Evolutionary conservation across 2,113 vertebrate genomes (phyloP).

Genomic region (Platichthys stellatus): DNA sequence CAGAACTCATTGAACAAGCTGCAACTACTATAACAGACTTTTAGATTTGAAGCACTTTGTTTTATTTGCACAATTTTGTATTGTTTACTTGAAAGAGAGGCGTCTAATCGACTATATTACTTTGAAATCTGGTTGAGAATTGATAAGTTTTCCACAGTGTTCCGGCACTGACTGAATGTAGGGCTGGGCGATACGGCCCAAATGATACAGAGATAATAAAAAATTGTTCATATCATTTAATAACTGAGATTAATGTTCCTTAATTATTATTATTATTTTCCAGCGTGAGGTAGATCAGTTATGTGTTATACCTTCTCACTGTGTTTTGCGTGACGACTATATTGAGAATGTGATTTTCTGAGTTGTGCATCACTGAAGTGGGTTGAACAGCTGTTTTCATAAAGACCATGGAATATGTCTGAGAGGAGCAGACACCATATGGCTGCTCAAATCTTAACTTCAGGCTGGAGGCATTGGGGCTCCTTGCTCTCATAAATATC

Average conservation of each 20-base stretch:
- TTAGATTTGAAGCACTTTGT: no score
- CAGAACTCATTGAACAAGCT: neutral
- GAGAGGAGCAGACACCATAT: constrained; percentile 50
- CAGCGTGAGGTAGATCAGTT: no score
- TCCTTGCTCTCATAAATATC: constrained; percentile 23
- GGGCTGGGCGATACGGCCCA: no score
- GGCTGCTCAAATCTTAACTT: constrained; percentile 38
- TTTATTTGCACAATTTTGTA: no score
- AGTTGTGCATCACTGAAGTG: constrained; percentile 38
- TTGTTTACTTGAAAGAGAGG: neutral
- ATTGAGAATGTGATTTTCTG: constrained; percentile 4
- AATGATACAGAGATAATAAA: no score
- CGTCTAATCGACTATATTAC: neutral
- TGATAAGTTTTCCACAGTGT: constrained; percentile 34
- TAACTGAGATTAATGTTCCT: no score
- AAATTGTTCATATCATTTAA: no score
- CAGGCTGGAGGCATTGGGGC: neutral
- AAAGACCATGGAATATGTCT: constrained; percentile 40
- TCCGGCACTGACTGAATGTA: constrained; percentile 6
- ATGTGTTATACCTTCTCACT: no score
- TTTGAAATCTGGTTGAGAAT: neutral
- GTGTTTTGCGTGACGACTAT: no score
- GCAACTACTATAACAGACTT: neutral
- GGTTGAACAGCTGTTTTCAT: constrained; percentile 57
- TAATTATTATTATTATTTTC: no score